Evolutionary conservation across 2,113 vertebrate genomes (phyloP).

Genomic region (Accipiter virgatus): DNA sequence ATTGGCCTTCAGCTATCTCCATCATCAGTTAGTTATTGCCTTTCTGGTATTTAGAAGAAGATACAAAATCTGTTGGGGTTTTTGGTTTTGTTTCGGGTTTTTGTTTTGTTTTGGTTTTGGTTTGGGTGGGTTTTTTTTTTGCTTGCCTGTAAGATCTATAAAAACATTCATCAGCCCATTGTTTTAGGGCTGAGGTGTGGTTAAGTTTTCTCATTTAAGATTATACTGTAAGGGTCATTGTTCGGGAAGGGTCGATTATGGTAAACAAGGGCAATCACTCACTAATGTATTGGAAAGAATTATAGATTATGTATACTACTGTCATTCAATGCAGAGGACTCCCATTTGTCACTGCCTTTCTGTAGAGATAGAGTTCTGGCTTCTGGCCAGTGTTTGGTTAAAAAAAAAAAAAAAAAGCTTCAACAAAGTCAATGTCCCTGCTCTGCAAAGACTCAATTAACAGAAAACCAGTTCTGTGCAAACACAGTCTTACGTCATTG

Average conservation of each 20-base stretch:
- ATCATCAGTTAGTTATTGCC: background rate
- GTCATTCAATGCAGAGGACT: background rate
- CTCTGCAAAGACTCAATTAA: background rate
- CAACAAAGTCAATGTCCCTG: background rate
- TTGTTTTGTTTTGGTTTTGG: no score
- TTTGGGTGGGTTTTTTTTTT: background rate
- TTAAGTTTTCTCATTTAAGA: background rate
- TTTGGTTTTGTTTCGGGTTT: background rate
- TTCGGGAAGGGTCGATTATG: background rate
- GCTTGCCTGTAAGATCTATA: background rate
- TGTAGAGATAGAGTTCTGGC: background rate
- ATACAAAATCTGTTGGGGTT: background rate
- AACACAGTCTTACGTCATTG: background rate
- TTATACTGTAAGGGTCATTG: background rate
- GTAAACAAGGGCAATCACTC: constrained; percentile 12
- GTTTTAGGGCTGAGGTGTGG: background rate
- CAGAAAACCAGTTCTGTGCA: background rate
- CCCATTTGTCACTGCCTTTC: constrained; percentile 33
- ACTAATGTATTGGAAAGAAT: background rate
- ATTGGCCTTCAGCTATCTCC: background rate
- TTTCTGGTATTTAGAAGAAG: background rate
- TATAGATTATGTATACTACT: background rate
- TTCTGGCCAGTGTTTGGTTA: background rate
- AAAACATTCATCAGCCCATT: background rate
- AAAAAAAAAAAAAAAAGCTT: background rate